Base-by-base conservation (phyloP, 1,140 invertebrate species). In the Aleiodes sp. region DNA sequence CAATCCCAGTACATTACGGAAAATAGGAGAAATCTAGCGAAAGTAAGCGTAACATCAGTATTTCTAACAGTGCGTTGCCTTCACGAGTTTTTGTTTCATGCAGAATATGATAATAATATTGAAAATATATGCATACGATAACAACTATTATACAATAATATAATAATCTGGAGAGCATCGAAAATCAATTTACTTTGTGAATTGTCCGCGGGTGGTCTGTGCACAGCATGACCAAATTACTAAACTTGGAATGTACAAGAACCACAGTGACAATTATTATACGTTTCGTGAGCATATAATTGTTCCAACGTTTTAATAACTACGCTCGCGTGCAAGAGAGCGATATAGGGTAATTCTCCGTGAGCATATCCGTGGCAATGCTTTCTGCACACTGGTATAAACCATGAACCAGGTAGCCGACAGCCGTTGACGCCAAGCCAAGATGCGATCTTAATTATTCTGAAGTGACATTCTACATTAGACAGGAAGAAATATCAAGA, bases 1-100 rank as follows among this genome's bases (percentile, higher is more conserved):
- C 72, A 81, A 83, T 82, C 78, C 76, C 75, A 66, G 39, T 24
- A 75, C 59, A 80, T 80, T 76, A 80, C 76, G 70, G 79, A 80
- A 84, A 84, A 83, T 81, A 75, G 76, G 83, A 84, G 82, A 84
- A 84, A 84, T 76, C 80, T 76, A 68, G 75, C 71, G 78, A 83
- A 84, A 83, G 81, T 80, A 77, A 78, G 73, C 79, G 76, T 79
- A 78, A 79, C 75, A 73, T 76, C 70, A 73, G 68, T 57, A 52
- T 52, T 52, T 52, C 26, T 21, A 52, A 52, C 4, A 59, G 70
- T 56, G 66, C 73, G 72, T 76, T 75, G 65, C 73, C 1, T 21
- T 46, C 16, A 9, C 10, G 2, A 2, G 7, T 2, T 24, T 52
- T 24, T 52, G 3, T 52, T 2, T n/a, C n/a, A n/a, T n/a, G n/a